Conservation (phyloP, 2,888 invertebrate species). For the Hirtodrosophila cameraria region DNA sequence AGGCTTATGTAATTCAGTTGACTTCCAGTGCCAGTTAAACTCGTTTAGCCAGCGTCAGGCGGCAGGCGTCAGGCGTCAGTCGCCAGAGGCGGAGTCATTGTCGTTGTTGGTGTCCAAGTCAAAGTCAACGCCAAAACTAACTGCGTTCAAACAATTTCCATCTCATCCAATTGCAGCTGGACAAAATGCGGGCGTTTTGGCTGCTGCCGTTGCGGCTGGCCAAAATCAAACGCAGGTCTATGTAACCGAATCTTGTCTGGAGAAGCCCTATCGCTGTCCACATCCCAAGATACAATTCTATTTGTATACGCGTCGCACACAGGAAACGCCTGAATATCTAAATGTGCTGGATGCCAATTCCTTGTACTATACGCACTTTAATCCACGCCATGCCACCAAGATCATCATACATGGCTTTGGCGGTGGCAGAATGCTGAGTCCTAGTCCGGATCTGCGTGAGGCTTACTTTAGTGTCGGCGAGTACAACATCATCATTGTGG, state of each 20-base stretch:
- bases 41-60: constrained; percentile 40
- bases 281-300: constrained; percentile 93
- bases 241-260: constrained; percentile 92
- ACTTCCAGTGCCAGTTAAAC: constrained; percentile 48
- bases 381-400: constrained; percentile 91
- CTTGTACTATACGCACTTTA: constrained; percentile 90
- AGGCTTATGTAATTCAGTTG: constrained; percentile 57
- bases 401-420: constrained; percentile 96
- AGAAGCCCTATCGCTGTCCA: constrained; percentile 91
- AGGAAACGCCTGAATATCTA: constrained; percentile 89
- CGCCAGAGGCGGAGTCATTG: not conserved
- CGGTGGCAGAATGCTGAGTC: constrained; percentile 91
- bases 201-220: constrained; percentile 69
- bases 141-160: constrained; percentile 3
- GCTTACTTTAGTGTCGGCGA: constrained; percentile 92
- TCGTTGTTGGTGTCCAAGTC: not conserved
- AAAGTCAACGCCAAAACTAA: constrained; percentile 5
- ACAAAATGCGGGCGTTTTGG: constrained; percentile 69
- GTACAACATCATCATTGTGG: constrained; percentile 94
- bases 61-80: no score
- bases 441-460: constrained; percentile 93
- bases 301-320: constrained; percentile 92
- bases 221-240: constrained; percentile 87
- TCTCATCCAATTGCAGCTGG: constrained; percentile 53
- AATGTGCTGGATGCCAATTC: constrained; percentile 89